phyloP scores from a whole-genome alignment of 1,140 invertebrate species.

The Patella vulgata region DNA sequence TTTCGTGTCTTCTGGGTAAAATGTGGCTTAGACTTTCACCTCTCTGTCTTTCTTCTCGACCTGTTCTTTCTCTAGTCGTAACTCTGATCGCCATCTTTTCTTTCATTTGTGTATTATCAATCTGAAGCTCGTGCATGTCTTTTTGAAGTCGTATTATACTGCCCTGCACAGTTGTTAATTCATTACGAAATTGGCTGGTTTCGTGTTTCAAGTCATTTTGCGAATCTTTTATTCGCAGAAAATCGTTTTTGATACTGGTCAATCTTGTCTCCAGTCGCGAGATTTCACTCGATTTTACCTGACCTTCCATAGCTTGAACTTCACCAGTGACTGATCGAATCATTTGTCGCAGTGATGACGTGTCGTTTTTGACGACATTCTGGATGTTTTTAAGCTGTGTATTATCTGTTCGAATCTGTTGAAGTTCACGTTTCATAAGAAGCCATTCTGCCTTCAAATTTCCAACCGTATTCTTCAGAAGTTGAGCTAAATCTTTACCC shows the following conservation, averaged over 20 bases:
- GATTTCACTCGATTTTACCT: slow-evolving; percentile 2
- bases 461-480: slow-evolving; percentile 41
- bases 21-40: background rate
- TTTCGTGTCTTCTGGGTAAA: slow-evolving; percentile 2
- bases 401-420: slow-evolving; percentile 39
- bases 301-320: background rate
- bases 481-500: slow-evolving; percentile 15
- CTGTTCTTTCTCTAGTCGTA: too few relatives aligned
- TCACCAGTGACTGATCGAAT: slow-evolving; percentile 10
- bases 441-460: slow-evolving; percentile 65
- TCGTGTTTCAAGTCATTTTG: slow-evolving; percentile 13
- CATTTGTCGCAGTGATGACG: slow-evolving; percentile 12
- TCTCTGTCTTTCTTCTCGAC: background rate
- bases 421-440: slow-evolving; percentile 61
- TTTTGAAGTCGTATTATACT: slow-evolving; percentile 7
- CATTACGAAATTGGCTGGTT: slow-evolving; percentile 10
- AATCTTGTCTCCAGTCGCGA: slow-evolving; percentile 9
- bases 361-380: slow-evolving; percentile 19
- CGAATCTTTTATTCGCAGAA: slow-evolving; percentile 4
- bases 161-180: slow-evolving; percentile 10
- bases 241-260: slow-evolving; percentile 4
- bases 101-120: slow-evolving; percentile 7
- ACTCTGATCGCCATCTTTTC: slow-evolving; percentile 1
- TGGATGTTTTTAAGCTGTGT: slow-evolving; percentile 29
- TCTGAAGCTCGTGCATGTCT: slow-evolving; percentile 19